phyloP scores from a whole-genome alignment of 2,888 invertebrate genomes.

The Dione vanillae region DNA sequence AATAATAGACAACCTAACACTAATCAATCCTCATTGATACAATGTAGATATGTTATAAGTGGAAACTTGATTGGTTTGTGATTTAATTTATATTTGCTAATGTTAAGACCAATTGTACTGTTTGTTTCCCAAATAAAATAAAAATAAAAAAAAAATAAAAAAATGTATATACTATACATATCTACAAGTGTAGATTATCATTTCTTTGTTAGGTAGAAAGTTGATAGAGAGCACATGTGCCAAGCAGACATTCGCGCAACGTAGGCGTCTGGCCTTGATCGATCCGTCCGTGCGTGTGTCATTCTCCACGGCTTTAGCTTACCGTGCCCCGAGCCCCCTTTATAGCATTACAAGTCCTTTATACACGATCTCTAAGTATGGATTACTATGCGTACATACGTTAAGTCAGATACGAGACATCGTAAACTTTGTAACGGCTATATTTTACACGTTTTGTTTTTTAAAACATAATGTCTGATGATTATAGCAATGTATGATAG shows the following conservation, averaged over 20 bases:
- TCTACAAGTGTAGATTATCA: neutral
- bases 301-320: slow-evolving; percentile 50
- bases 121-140: no score
- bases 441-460: slow-evolving; percentile 19
- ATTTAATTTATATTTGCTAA: no score
- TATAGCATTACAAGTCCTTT: slow-evolving; percentile 40
- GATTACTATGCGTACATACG: slow-evolving; percentile 36
- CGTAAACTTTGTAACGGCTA: slow-evolving; percentile 19
- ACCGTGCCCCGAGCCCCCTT: slow-evolving; percentile 47
- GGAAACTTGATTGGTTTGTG: no score
- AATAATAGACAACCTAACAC: neutral
- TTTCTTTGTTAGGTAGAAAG: slow-evolving; percentile 36
- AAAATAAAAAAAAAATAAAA: no score
- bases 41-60: no score
- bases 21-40: neutral
- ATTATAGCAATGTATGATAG: no score
- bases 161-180: no score
- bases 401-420: slow-evolving; percentile 32
- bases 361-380: slow-evolving; percentile 33
- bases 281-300: slow-evolving; percentile 69
- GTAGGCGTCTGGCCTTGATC: slow-evolving; percentile 73
- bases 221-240: slow-evolving; percentile 36
- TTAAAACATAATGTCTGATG: neutral
- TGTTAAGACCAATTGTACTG: no score
- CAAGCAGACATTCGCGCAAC: slow-evolving; percentile 45